Evolutionary conservation across 2,888 invertebrate species (phyloP).

Genomic region (Lacanobia wlatinum): DNA sequence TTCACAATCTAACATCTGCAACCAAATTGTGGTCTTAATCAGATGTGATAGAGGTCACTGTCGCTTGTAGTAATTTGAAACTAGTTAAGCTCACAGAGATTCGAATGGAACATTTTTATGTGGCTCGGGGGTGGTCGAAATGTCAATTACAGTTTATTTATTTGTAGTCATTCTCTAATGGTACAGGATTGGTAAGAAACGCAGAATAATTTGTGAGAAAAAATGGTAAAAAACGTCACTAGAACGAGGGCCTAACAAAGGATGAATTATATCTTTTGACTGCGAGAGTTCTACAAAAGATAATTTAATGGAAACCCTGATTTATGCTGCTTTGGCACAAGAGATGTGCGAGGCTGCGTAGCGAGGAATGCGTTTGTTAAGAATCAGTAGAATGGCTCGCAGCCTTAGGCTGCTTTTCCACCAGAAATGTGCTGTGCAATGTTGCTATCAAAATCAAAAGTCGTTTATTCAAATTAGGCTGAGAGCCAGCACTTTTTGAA

Average conservation of each 20-base stretch:
- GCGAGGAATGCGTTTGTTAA: too few species aligned
- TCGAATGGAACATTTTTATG: constrained; percentile 51
- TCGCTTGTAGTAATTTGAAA: constrained; percentile 12
- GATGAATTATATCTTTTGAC: neutral
- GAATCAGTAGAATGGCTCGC: too few species aligned
- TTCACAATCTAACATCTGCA: neutral
- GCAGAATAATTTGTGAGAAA: constrained; percentile 8
- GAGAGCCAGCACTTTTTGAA: too few species aligned
- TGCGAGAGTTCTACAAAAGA: neutral
- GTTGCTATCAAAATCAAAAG: too few species aligned
- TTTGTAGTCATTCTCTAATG: constrained; percentile 28
- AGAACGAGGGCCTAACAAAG: neutral
- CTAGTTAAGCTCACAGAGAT: constrained; percentile 16
- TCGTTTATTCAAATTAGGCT: too few species aligned
- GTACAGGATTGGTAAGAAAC: neutral
- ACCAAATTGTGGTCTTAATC: neutral
- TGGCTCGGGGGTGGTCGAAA: constrained; percentile 51
- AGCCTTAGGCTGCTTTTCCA: too few species aligned
- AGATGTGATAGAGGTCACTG: constrained; percentile 4
- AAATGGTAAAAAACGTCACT: neutral
- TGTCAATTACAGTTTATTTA: constrained; percentile 51
- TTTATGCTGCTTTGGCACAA: too few species aligned
- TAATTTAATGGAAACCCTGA: too few species aligned
- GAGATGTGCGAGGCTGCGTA: too few species aligned
- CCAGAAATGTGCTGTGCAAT: too few species aligned